Conservation (phyloP, 2,888 invertebrate genomes). For the Artemia sinica region DNA sequence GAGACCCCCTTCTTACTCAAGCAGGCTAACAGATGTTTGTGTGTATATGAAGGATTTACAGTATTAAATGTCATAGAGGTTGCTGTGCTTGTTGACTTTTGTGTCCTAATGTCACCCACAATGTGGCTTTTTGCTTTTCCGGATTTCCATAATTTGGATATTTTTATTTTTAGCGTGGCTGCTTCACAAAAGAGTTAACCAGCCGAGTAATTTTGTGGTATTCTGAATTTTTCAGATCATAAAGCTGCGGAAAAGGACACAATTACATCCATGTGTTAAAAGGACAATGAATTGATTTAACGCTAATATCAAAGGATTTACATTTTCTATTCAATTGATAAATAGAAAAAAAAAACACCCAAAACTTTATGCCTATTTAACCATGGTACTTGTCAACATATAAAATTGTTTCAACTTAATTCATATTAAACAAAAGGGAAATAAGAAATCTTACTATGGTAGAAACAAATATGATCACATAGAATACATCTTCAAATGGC, state of each 20-base stretch:
- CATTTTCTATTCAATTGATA: too few species aligned
- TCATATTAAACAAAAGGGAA: too few species aligned
- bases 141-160: slow-evolving; percentile 13
- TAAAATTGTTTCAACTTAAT: too few species aligned
- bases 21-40: slow-evolving; percentile 1
- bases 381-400: too few species aligned
- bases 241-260: neutral
- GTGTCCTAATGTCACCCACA: neutral
- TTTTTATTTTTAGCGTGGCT: neutral
- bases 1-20: slow-evolving; percentile 8
- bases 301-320: too few species aligned
- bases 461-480: too few species aligned
- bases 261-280: too few species aligned
- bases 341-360: too few species aligned
- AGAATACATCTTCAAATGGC: too few species aligned
- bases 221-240: neutral
- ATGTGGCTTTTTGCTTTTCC: neutral
- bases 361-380: too few species aligned
- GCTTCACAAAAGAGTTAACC: slow-evolving; percentile 10
- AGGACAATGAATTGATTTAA: too few species aligned
- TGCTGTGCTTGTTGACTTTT: slow-evolving; percentile 1
- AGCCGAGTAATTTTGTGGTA: slow-evolving; percentile 8
- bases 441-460: too few species aligned
- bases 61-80: slow-evolving; percentile 7
- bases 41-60: slow-evolving; percentile 13